Percentiles rank a stretch among this genome's conserved stretches.
Conservation (phyloP, 2,888 invertebrate genomes). For the Protonemura montana region DNA sequence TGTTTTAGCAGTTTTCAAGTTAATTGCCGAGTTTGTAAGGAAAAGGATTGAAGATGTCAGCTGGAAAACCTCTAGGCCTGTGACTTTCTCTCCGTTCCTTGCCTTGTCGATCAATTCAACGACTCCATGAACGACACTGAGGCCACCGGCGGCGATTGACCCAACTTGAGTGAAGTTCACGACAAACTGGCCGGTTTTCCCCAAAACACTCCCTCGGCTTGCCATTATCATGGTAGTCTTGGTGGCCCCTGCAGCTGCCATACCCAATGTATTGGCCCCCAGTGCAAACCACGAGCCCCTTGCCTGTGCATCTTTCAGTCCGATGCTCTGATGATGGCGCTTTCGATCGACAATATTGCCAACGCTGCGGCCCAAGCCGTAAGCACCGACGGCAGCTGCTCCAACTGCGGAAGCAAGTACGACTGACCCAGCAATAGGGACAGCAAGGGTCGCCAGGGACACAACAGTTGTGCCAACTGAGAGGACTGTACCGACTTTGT, state of each 20-base stretch:
- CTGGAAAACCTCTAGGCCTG: constrained; percentile 46
- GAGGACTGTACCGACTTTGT: constrained; percentile 37
- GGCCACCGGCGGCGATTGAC: constrained; percentile 42
- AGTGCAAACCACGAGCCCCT: constrained; percentile 42
- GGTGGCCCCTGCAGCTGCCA: constrained; percentile 42
- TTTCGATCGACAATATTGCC: constrained; percentile 41
- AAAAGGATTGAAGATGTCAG: constrained; percentile 46
- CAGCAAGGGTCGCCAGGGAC: constrained; percentile 30
- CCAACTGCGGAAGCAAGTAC: constrained; percentile 30
- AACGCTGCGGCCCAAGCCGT: constrained; percentile 35
- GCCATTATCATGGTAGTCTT: constrained; percentile 33
- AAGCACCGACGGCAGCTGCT: constrained; percentile 40
- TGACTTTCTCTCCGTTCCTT: constrained; percentile 30
- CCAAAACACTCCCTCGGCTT: constrained; percentile 39
- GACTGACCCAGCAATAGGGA: constrained; percentile 25
- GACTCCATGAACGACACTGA: constrained; percentile 38
- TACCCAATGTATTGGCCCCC: constrained; percentile 39
- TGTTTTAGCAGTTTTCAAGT: constrained; percentile 41
- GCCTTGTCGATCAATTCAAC: constrained; percentile 36
- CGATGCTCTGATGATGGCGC: constrained; percentile 44
- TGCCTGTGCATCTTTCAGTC: constrained; percentile 40
- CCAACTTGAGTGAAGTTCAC: constrained; percentile 32
- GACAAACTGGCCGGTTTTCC: constrained; percentile 20
- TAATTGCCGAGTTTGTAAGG: constrained; percentile 45
- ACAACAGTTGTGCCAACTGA: constrained; percentile 38